phyloP scores from a whole-genome alignment of 2,113 vertebrate genomes.

The Rhynchomys soricoides region DNA sequence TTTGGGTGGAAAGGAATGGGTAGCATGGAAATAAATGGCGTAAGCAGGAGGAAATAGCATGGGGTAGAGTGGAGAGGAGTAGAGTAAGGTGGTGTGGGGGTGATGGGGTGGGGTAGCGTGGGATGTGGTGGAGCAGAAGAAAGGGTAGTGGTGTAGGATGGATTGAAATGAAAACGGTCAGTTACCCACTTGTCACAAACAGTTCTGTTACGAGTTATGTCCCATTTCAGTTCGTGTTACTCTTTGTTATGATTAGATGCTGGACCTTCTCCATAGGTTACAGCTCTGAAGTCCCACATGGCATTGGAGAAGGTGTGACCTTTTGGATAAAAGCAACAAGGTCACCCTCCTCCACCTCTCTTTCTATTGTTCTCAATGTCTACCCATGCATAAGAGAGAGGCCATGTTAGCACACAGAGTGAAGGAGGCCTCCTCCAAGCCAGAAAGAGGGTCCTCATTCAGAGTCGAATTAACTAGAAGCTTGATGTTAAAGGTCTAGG shows the following conservation, averaged over 20 bases:
- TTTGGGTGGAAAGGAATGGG: neutral
- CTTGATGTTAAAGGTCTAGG: neutral
- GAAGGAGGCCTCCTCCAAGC: neutral
- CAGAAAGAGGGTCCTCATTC: neutral
- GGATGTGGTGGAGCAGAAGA: too few species aligned
- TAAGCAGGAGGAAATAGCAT: neutral
- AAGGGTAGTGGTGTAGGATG: neutral
- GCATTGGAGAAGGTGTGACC: neutral
- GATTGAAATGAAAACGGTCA: neutral
- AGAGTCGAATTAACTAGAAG: neutral
- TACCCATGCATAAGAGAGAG: neutral
- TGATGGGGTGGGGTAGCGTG: neutral
- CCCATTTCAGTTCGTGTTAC: neutral
- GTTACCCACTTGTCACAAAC: fast-evolving
- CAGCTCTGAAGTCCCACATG: neutral
- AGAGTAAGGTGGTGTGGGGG: neutral
- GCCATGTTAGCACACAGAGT: neutral
- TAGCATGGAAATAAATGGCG: neutral
- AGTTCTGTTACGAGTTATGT: neutral
- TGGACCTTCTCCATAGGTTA: too few species aligned
- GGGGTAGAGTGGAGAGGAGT: neutral
- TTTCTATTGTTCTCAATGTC: fast-evolving
- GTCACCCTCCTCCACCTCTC: neutral
- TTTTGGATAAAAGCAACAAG: neutral
- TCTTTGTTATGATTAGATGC: neutral